Conservation (phyloP, 2,797 vertebrate species). For the Rallus crepitans region DNA sequence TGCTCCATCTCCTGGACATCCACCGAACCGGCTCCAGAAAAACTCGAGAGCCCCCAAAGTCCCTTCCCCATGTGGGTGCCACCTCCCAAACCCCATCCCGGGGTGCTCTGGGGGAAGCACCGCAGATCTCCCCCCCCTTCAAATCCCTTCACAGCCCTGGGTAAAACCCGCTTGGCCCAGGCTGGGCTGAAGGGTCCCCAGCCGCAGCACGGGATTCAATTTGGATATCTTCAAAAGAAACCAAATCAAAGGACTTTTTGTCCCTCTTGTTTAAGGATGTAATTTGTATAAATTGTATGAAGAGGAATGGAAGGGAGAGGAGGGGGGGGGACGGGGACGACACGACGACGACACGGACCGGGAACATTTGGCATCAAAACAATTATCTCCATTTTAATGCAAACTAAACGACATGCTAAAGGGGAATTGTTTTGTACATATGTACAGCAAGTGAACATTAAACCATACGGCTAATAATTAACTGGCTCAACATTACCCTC, state of each 20-base stretch:
- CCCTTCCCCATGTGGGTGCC: neutral
- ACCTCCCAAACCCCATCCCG: neutral
- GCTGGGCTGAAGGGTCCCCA: neutral
- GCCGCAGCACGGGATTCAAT: neutral
- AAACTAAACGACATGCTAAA: conserved; percentile 66
- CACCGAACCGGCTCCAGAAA: neutral
- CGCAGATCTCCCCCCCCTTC: too few relatives aligned
- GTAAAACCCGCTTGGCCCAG: neutral
- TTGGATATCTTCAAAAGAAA: neutral
- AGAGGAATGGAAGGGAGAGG: neutral
- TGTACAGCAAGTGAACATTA: conserved; percentile 66
- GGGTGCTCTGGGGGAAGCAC: neutral
- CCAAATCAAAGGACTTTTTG: conserved; percentile 27
- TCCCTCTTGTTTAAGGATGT: conserved; percentile 26
- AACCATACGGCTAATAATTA: conserved; percentile 65
- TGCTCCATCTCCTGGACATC: conserved; percentile 78
- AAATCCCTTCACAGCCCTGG: rapidly evolving
- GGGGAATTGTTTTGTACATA: conserved; percentile 72
- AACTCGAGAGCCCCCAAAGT: neutral
- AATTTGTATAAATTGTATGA: conserved; percentile 33
- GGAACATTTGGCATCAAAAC: conserved; percentile 66
- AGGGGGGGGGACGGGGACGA: too few relatives aligned
- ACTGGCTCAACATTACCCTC: neutral
- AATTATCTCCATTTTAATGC: conserved; percentile 66
- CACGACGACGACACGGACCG: neutral